Evolutionary conservation across 2,797 vertebrate species (phyloP), one percentile per base, ranked within the genome.

Genomic region (Somateria mollissima): DNA sequence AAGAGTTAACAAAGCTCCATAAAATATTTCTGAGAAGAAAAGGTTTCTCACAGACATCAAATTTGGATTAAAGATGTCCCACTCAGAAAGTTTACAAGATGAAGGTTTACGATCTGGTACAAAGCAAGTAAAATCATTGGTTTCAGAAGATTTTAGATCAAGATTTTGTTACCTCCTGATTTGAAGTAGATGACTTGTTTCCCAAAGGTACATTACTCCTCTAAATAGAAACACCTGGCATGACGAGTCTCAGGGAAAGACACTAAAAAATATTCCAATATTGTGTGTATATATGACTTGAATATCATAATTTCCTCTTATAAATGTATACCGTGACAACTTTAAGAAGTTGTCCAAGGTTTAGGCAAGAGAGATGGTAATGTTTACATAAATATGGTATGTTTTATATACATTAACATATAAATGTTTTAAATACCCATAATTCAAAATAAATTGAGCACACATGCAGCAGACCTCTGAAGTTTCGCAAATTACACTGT

Each of bases 361-460:
- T 61, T 70, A 60, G 7, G 32, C 27, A 78, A 85, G 18, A 72
- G 11, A 85, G 6, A 62, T 3, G 24, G 3, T 28, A 61, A 64
- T 36, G 36, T 80, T 80, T 86, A 80, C 36, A 84, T 24, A 79
- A 87, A 89, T 56, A 34, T 56, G 41, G 36, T 18, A 65, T 37
- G 22, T 13, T 49, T 49, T 49, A 49, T 25, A 13, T 49, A 25
- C 47, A 8, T 49, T 24, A 25, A 49, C 22, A 49, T 49, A 24
- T 49, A 49, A 25, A 25, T 49, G 30, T 91, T 92, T 78, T 70
- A 90, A 93, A 92, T 36, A 64, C 10, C 4, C 5, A 18, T 92
- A 89, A 84, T 66, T 94, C 83, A 94, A 70, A 96, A 86, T 53
- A 91, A 90, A 76, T 92, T 90, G 77, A 88, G 74, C 85, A 88